Evolutionary conservation across 2,888 invertebrate species (phyloP), one percentile per base, ranked within the genome.

Genomic region (Notocelia uddmanniana): DNA sequence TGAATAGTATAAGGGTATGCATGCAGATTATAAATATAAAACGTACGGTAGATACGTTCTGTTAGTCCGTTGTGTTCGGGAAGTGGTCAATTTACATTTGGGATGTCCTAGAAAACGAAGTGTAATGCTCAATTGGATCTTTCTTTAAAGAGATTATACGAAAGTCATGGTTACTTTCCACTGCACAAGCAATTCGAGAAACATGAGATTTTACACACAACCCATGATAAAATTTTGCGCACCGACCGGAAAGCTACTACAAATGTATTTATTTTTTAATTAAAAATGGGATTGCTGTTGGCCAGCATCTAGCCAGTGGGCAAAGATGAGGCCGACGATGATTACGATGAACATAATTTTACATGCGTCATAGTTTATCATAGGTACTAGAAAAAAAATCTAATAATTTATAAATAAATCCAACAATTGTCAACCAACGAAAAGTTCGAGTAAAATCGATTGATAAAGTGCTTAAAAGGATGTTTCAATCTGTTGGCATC

Each of bases 1-100:
- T 89, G 86, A 84, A 79, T 89, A 89, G 81, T 76, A 73, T 79
- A 88, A 89, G 87, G 78, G 74, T 67, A 78, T 81, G 76, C 80
- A 80, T 79, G 83, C 79, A 81, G 79, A 81, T 74, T 76, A 78
- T 74, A 68, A 76, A 78, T 75, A 75, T 68, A 72, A 74, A 60
- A 64, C 21, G 19, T 31, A 8, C 8, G 6, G 60, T 60, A 45
- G 10, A n/a, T 57, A 18, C 10, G 11, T 37, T 41, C 41, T 6
- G 23, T 11, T 21, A n/a, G 18, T 5, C 21, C 6, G 21, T n/a
- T n/a, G 0, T 21, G 50, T 37, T 21, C 37, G 52, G 52, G 13
- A 2, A 48, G 23, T n/a, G 15, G 15, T 54, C 23, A 21, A 10
- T 48, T 50, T 9, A 31, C 41, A 6, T 19, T 34, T 50, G 8